Evolutionary conservation across 1,140 invertebrate genomes (phyloP).

Genomic region (Agraylea sexmaculata): DNA sequence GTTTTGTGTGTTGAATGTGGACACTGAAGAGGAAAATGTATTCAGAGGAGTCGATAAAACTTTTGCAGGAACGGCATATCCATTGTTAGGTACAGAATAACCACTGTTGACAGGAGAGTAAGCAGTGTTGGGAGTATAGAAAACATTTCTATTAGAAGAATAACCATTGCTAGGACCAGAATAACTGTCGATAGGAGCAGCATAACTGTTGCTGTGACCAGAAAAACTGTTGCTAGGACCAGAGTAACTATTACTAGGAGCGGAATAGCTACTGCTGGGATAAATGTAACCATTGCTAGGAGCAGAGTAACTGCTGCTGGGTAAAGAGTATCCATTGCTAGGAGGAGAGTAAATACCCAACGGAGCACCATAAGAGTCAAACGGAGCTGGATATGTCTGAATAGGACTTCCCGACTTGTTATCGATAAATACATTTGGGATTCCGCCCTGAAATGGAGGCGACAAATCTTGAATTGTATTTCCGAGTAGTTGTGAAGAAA

Average conservation of each 20-base stretch:
- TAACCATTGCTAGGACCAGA: background rate
- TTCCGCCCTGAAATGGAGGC: too few relatives aligned
- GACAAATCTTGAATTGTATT: too few relatives aligned
- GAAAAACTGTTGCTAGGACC: background rate
- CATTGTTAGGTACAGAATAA: background rate
- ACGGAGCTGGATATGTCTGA: too few relatives aligned
- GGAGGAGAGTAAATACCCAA: background rate
- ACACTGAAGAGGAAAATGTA: background rate
- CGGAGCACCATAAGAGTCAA: too few relatives aligned
- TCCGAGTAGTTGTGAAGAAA: too few relatives aligned
- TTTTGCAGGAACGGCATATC: slow-evolving; percentile 9
- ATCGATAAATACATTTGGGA: too few relatives aligned
- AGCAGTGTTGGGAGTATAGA: slow-evolving; percentile 2
- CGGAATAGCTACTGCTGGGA: background rate
- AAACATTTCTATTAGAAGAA: background rate
- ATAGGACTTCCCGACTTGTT: too few relatives aligned
- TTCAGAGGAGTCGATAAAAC: background rate
- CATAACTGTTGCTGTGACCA: background rate
- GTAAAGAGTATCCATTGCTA: background rate
- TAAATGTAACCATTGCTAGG: background rate
- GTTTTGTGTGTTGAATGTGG: too few relatives aligned
- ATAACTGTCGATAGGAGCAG: background rate
- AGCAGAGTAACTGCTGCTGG: background rate
- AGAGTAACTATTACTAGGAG: background rate
- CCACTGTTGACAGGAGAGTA: background rate